Percentiles rank a stretch among this genome's conserved stretches.
phyloP scores from a whole-genome alignment of 2,888 invertebrate species.

The Aleiodes testaceus region DNA sequence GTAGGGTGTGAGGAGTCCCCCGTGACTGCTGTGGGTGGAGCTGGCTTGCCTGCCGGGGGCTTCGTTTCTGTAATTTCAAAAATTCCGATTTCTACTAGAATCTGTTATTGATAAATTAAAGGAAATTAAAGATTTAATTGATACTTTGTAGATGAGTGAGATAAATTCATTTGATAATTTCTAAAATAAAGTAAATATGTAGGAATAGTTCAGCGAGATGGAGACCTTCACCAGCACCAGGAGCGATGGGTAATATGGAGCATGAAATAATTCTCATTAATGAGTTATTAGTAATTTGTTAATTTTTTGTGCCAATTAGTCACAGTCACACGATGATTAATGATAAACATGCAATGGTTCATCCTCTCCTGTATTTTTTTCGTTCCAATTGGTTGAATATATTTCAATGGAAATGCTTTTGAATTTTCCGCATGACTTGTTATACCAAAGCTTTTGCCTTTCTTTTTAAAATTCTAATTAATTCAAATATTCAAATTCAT shows the following conservation, averaged over 20 bases:
- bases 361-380: conserved; percentile 48
- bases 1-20: conserved; percentile 95
- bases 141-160: conserved; percentile 19
- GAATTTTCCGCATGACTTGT: conserved; percentile 10
- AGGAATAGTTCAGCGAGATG: conserved; percentile 47
- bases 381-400: conserved; percentile 38
- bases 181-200: conserved; percentile 32
- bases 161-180: conserved; percentile 32
- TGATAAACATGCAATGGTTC: conserved; percentile 52
- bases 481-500: conserved; percentile 3
- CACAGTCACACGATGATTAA: conserved; percentile 42
- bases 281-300: conserved; percentile 18
- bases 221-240: conserved; percentile 54
- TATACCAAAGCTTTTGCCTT: conserved; percentile 4
- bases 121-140: background rate
- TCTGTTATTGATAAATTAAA: background rate
- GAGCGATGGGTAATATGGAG: conserved; percentile 50
- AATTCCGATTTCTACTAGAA: conserved; percentile 34
- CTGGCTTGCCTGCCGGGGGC: conserved; percentile 82
- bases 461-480: background rate
- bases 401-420: conserved; percentile 39
- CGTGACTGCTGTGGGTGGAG: conserved; percentile 73
- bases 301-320: conserved; percentile 36
- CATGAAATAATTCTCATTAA: conserved; percentile 7
- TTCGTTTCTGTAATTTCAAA: conserved; percentile 88